Conservation (phyloP, 2,797 vertebrate species). For the Taeniopygia guttata region DNA sequence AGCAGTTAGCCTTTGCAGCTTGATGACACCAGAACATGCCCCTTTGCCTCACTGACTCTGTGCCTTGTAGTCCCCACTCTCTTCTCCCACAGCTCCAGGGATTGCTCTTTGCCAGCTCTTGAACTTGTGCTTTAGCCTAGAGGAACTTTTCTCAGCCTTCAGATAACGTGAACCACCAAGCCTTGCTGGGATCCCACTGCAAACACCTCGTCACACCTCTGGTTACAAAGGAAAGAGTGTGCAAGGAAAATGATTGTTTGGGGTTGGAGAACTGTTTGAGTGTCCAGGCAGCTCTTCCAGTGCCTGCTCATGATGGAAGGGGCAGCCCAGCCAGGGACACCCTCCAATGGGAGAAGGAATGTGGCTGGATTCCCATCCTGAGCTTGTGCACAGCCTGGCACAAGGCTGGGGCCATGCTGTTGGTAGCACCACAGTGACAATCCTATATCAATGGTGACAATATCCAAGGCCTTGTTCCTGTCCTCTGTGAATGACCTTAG, state of each 20-base stretch:
- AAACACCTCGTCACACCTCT: not conserved
- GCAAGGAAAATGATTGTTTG: not conserved
- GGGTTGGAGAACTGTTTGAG: not conserved
- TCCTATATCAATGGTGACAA: rapidly evolving
- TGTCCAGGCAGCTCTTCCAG: not conserved
- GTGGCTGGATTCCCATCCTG: not conserved
- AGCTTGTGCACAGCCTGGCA: not conserved
- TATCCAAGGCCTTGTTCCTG: not conserved
- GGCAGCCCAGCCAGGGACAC: not conserved
- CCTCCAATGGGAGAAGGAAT: not conserved
- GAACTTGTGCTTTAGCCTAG: not conserved
- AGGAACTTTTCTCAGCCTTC: not conserved
- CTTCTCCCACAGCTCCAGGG: not conserved
- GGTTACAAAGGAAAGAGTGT: not conserved
- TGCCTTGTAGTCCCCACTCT: not conserved
- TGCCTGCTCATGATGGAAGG: not conserved
- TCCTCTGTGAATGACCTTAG: not conserved
- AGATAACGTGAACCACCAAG: not conserved
- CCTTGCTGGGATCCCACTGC: not conserved
- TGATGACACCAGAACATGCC: not conserved
- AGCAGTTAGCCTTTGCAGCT: not conserved
- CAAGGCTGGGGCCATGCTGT: not conserved
- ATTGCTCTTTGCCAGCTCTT: not conserved
- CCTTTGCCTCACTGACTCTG: not conserved
- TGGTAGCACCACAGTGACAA: not conserved